Conservation (phyloP, 2,888 invertebrate genomes). For the Acleris cristana region DNA sequence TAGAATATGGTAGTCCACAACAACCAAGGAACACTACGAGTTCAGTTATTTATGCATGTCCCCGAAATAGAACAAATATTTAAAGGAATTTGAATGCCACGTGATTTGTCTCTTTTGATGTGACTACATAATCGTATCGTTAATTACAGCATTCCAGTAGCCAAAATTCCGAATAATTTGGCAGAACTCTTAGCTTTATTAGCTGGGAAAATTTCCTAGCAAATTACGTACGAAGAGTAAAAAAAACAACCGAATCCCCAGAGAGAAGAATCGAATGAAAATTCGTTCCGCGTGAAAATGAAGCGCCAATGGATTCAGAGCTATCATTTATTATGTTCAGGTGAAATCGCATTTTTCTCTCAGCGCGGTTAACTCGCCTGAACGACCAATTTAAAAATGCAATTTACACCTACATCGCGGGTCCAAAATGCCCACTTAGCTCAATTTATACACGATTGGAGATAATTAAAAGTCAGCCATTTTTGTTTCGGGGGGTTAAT, state of each 20-base stretch:
- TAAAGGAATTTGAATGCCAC: no score
- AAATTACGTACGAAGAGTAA: conserved; percentile 20
- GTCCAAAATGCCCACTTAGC: conserved; percentile 52
- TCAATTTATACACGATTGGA: conserved; percentile 54
- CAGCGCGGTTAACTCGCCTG: conserved; percentile 27
- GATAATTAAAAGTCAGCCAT: conserved; percentile 59
- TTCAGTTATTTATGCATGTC: no score
- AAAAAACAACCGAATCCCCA: conserved; percentile 19
- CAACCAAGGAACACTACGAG: no score
- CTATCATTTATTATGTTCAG: conserved; percentile 28
- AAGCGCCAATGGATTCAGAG: conserved; percentile 24
- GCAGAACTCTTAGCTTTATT: conserved; percentile 2
- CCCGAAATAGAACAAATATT: no score
- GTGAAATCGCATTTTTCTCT: conserved; percentile 44
- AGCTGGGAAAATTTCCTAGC: not conserved
- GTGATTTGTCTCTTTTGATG: no score
- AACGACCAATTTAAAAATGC: conserved; percentile 48
- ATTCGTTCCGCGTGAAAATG: conserved; percentile 24
- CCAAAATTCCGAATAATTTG: not conserved
- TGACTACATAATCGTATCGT: no score
- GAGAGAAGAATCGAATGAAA: conserved; percentile 32
- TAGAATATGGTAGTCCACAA: no score
- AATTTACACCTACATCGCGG: conserved; percentile 49
- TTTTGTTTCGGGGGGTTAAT: conserved; percentile 60
- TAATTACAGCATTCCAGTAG: conserved; percentile 5